These are phyloP conservation scores for Xestoiulus laeticollis DNA, from an alignment of 2,888 invertebrate genomes.

Conservation along the genomic window DNA sequence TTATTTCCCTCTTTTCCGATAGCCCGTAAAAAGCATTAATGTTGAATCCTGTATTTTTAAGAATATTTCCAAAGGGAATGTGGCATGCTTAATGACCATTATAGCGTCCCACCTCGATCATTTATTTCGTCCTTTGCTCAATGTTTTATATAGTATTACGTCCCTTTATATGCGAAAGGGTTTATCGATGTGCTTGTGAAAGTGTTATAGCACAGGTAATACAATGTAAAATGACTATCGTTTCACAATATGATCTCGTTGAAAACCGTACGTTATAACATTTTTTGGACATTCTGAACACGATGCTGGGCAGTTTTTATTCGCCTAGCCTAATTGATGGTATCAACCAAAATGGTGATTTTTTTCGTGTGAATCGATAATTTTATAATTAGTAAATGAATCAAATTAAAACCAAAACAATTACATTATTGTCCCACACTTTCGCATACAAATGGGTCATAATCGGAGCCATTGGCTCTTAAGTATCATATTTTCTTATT, in stretches of 20 bases:
- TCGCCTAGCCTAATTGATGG: too few species aligned
- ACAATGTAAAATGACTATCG: too few species aligned
- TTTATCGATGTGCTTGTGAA: not conserved
- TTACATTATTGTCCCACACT: not conserved
- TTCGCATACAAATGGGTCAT: not conserved
- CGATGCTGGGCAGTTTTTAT: too few species aligned
- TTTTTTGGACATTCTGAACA: too few species aligned
- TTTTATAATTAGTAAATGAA: too few species aligned
- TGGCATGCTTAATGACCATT: not conserved
- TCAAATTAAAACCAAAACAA: too few species aligned
- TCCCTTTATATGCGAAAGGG: not conserved
- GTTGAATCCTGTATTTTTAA: not conserved
- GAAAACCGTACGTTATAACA: too few species aligned
- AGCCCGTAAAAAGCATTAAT: not conserved
- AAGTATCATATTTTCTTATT: not conserved
- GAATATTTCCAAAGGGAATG: not conserved
- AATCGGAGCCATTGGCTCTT: not conserved
- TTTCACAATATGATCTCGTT: too few species aligned
- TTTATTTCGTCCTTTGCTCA: not conserved
- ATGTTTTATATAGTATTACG: not conserved
- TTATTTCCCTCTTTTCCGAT: not conserved
- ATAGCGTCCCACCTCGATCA: not conserved
- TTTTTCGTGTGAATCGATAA: too few species aligned
- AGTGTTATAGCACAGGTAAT: not conserved
- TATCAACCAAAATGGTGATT: too few species aligned